A percentile compares a stretch with the other conserved stretches of the same genome.
phyloP scores from a whole-genome alignment of 1,140 invertebrate genomes.

The Aphelenchoides fujianensis region DNA sequence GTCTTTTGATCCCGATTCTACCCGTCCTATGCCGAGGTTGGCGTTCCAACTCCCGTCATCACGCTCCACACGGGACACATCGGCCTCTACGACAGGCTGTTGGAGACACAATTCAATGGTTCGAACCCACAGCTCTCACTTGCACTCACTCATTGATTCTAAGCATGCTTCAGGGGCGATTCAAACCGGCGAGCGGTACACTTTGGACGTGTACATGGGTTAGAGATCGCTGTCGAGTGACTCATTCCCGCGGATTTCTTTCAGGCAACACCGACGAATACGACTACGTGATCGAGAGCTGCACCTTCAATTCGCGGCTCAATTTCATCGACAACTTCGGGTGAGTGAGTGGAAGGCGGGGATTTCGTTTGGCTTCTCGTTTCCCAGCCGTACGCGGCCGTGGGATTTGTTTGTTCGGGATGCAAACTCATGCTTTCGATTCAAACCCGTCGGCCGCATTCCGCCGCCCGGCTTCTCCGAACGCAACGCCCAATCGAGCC shows the following conservation, averaged over 20 bases:
- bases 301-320: slow-evolving; percentile 19
- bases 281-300: slow-evolving; percentile 37
- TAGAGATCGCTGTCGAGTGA: too few relatives aligned
- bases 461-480: too few relatives aligned
- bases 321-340: slow-evolving; percentile 35
- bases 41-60: slow-evolving; percentile 28
- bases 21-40: neutral
- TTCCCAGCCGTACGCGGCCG: too few relatives aligned
- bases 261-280: slow-evolving; percentile 24
- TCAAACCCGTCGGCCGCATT: neutral
- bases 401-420: too few relatives aligned
- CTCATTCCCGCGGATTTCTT: too few relatives aligned
- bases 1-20: neutral
- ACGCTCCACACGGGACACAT: slow-evolving; percentile 34
- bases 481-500: neutral
- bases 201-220: slow-evolving; percentile 38
- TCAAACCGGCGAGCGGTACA: slow-evolving; percentile 23
- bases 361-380: too few relatives aligned
- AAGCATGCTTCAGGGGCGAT: slow-evolving; percentile 22
- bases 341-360: too few relatives aligned
- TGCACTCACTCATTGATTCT: slow-evolving; percentile 1
- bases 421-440: too few relatives aligned
- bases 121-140: neutral
- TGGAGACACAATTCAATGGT: slow-evolving; percentile 32
- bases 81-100: slow-evolving; percentile 29